Conservation (phyloP, 2,797 vertebrate genomes). For the Acanthurus lineatus region DNA sequence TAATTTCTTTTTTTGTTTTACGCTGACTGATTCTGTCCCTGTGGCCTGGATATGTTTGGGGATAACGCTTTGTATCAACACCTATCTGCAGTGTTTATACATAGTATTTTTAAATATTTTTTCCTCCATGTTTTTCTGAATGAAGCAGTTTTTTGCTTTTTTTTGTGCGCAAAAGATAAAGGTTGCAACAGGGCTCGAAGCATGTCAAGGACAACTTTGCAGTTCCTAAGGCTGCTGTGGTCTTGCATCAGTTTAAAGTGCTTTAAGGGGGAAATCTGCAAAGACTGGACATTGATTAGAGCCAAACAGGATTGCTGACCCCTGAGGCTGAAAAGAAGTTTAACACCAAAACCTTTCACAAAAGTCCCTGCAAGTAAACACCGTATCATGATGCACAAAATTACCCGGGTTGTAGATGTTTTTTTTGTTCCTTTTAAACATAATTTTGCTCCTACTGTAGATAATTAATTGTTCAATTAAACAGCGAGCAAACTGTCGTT, state of each 20-base stretch:
- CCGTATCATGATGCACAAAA: not conserved
- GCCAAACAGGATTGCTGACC: not conserved
- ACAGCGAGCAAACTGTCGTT: conserved; percentile 37
- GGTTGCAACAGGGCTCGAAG: too few relatives aligned
- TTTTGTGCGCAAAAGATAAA: too few relatives aligned
- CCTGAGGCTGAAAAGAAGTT: not conserved
- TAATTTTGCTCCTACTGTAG: not conserved
- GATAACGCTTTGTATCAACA: conserved; percentile 1
- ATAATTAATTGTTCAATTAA: not conserved
- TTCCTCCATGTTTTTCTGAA: conserved; percentile 2
- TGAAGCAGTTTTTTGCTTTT: not conserved
- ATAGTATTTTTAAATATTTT: not conserved
- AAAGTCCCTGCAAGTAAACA: not conserved
- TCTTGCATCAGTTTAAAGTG: not conserved
- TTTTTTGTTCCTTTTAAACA: not conserved
- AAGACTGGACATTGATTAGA: not conserved
- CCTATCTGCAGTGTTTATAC: not conserved
- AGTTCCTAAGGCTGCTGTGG: not conserved
- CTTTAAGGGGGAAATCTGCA: not conserved
- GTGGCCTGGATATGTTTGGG: not conserved
- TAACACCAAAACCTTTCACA: not conserved
- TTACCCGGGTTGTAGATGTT: not conserved
- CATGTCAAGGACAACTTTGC: not conserved
- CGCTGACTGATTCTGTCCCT: not conserved
- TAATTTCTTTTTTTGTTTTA: not conserved